phyloP scores from a whole-genome alignment of 2,797 vertebrate genomes.

The Coreius guichenoti region DNA sequence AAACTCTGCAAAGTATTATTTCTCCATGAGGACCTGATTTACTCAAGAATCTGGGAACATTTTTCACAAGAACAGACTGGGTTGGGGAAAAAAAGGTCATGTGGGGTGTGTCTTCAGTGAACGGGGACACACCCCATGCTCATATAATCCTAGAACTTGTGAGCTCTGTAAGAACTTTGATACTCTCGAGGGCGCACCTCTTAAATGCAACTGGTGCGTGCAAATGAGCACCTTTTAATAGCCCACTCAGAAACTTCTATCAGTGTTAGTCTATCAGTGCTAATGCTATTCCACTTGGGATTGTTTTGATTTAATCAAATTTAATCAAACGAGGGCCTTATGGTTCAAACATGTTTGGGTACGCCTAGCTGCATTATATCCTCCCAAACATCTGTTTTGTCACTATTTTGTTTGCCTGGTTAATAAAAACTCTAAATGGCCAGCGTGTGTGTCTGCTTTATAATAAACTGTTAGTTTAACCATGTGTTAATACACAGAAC shows the following conservation, averaged over 20 bases:
- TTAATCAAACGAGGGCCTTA: not conserved
- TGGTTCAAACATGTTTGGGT: conserved; percentile 20
- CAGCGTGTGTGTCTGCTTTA: conserved; percentile 32
- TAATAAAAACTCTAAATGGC: conserved; percentile 29
- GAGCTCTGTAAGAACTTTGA: not conserved
- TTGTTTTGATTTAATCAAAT: conserved; percentile 34
- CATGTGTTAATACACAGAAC: conserved; percentile 18
- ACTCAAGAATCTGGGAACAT: conserved; percentile 44
- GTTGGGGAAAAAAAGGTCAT: conserved; percentile 30
- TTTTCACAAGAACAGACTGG: conserved; percentile 35
- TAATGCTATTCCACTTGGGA: not conserved
- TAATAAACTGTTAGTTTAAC: conserved; percentile 26
- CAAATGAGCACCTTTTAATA: not conserved
- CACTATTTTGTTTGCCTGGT: conserved; percentile 24
- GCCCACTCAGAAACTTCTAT: not conserved
- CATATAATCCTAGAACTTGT: not conserved
- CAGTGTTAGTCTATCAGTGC: conserved; percentile 2
- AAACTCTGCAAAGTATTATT: conserved; percentile 10
- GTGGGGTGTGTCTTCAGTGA: conserved; percentile 4
- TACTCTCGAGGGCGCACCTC: not conserved
- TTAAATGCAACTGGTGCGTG: not conserved
- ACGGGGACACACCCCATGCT: conserved; percentile 21
- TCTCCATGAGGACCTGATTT: conserved; percentile 56
- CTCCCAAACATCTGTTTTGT: conserved; percentile 30
- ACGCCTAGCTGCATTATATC: not conserved